These are phyloP conservation scores for Zaprionus tsacasi DNA, from an alignment of 1,140 invertebrate species.

Conservation along the genomic window DNA sequence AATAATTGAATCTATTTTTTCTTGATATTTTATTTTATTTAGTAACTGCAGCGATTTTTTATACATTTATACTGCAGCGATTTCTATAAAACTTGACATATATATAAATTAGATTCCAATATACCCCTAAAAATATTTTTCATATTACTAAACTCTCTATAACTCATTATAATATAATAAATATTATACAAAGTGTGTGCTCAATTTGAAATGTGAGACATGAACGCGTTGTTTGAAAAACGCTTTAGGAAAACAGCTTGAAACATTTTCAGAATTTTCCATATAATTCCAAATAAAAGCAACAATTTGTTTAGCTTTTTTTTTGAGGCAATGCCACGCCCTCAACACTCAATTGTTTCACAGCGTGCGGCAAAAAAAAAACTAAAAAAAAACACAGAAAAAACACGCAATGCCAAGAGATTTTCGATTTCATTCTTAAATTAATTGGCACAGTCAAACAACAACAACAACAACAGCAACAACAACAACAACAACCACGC, in stretches of 20 bases:
- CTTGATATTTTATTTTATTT: no score
- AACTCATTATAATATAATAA: no score
- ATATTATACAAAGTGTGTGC: no score
- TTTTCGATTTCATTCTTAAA: conserved; percentile 80
- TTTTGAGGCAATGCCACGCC: not conserved
- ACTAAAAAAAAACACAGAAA: conserved; percentile 13
- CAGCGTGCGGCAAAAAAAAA: conserved; percentile 10
- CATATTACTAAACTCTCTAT: no score
- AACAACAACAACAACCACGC: conserved; percentile 41
- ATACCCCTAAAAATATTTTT: no score
- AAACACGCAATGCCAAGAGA: conserved; percentile 62
- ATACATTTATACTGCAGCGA: no score
- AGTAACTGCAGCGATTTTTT: no score
- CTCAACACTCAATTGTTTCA: not conserved
- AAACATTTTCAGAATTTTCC: not conserved
- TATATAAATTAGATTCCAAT: no score
- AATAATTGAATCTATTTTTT: no score
- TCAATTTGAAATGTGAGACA: no score
- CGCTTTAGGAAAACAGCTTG: not conserved
- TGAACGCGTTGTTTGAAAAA: no score
- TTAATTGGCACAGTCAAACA: conserved; percentile 67
- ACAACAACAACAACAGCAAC: conserved; percentile 42
- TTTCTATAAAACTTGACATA: no score
- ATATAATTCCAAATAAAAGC: not conserved
- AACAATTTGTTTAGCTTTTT: not conserved